These are phyloP conservation scores for Willowsia nigromaculata DNA, from an alignment of 2,888 invertebrate genomes.

Conservation along the genomic window DNA sequence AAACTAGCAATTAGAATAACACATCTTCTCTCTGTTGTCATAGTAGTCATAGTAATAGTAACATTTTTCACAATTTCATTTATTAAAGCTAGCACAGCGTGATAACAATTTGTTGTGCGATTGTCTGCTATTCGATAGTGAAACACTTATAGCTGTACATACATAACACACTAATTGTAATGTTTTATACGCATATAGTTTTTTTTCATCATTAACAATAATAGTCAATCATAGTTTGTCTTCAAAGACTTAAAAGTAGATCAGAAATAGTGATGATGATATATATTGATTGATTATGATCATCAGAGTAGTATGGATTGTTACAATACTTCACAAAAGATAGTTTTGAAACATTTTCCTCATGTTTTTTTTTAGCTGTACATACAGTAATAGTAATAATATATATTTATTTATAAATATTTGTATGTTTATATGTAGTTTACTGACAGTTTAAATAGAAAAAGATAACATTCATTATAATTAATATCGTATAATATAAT, in stretches of 20 bases:
- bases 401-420: too few relatives aligned
- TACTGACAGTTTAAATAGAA: slow-evolving; percentile 40
- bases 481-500: background rate
- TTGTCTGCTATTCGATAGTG: slow-evolving; percentile 73
- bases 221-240: background rate
- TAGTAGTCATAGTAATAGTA: background rate
- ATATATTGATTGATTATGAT: slow-evolving; percentile 46
- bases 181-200: background rate
- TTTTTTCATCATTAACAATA: background rate
- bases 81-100: slow-evolving; percentile 68
- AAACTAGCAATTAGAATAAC: background rate
- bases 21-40: background rate
- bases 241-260: background rate
- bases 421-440: background rate
- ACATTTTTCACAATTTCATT: background rate
- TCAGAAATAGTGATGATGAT: slow-evolving; percentile 7
- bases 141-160: slow-evolving; percentile 29
- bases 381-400: background rate
- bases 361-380: background rate
- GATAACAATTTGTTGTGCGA: slow-evolving; percentile 73
- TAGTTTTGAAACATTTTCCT: background rate
- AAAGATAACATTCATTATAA: slow-evolving; percentile 47
- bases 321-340: slow-evolving; percentile 38
- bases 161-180: background rate
- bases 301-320: slow-evolving; percentile 9